Percentiles rank a stretch among this genome's conserved stretches.
These are phyloP conservation scores for Malaclemys terrapin DNA, from an alignment of 2,113 vertebrate genomes.

Conservation along the genomic window DNA sequence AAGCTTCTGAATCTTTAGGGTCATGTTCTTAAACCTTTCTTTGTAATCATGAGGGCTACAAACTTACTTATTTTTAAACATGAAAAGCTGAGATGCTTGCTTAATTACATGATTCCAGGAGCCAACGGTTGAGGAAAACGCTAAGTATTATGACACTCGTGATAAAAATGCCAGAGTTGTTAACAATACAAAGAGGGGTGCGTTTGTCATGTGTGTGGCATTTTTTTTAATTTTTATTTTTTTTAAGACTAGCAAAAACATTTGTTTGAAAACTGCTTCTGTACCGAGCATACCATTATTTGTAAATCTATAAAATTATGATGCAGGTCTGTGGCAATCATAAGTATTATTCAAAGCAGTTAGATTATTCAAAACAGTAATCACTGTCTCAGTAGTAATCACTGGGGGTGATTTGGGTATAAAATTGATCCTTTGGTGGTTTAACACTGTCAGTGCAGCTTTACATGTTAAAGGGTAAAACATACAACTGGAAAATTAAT, in stretches of 20 bases:
- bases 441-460: neutral
- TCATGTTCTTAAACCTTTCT: neutral
- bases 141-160: neutral
- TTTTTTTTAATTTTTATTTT: too few species aligned
- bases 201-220: too few species aligned
- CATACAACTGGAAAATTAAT: neutral
- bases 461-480: neutral
- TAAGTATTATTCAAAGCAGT: neutral
- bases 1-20: neutral
- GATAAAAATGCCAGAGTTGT: neutral
- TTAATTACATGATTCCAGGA: neutral
- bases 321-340: neutral
- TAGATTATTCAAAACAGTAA: neutral
- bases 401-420: neutral
- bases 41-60: neutral
- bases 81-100: neutral
- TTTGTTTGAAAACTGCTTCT: too few species aligned
- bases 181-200: too few species aligned
- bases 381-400: too few species aligned
- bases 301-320: neutral
- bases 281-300: too few species aligned
- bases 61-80: neutral
- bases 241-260: too few species aligned
- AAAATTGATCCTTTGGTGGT: too few species aligned
- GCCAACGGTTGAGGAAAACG: neutral